Base-by-base conservation (phyloP, 2,888 invertebrate genomes). In the Terebella lapidaria region DNA sequence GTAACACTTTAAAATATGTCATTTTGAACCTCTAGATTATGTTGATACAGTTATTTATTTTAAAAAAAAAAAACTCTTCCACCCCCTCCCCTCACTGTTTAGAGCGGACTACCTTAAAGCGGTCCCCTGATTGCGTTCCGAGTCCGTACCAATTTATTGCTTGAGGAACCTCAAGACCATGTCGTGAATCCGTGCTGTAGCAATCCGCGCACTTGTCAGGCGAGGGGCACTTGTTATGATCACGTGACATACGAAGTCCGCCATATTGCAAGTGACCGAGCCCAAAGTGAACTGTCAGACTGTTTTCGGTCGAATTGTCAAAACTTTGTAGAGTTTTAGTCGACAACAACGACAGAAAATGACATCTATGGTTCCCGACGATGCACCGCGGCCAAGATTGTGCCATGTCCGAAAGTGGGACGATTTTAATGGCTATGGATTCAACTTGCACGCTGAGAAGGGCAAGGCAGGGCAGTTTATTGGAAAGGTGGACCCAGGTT, bases 401-500 rank as follows among this genome's bases (percentile, higher is more conserved):
- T 96, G 95, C 84, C 91, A 92, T 84, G 88, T 80, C 20, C 65
- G 67, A 24, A 95, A 95, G 84, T 90, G 92, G 85, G 86, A 89
- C 56, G 88, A 91, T 80, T 94, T 94, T 81, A 93, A 94, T 81
- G 97, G 97, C 45, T 99, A 96, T 81, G 99, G 99, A n/a, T 99
- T 99, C 83, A 97, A 97, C 83, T 84, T 99, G 69, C 96, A 97
- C 83, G 95, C 96, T 29, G 96, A 96, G 82, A 93, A 93, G 80
- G 89, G 91, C 64, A 92, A 92, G 80, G 89, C 89, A 5, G 94
- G 95, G 28, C 96, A 96, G 82, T 94, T 89, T 81, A 93, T 96
- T 77, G 96, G 96, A 45, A 94, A 94, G 83, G 94, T 97, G 60
- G 97, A 97, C 84, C 72, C 70, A 5, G 78, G 75, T 35, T 81